phyloP scores from a whole-genome alignment of 2,113 vertebrate genomes.

The Alaudala cheleensis region DNA sequence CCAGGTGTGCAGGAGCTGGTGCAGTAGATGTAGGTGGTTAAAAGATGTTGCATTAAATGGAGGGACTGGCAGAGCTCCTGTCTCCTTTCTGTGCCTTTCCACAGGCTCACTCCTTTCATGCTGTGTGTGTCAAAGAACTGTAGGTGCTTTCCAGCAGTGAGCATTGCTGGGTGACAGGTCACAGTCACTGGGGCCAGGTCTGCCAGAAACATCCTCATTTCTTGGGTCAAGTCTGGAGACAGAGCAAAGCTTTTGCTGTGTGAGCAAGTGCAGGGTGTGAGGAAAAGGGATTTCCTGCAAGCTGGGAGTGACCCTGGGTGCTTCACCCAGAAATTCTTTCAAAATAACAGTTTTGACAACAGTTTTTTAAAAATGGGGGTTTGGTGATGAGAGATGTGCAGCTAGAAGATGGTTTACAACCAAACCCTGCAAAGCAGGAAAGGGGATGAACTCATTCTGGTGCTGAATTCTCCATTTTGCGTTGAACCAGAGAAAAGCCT shows the following conservation, averaged over 20 bases:
- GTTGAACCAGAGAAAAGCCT: not conserved
- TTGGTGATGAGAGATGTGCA: not conserved
- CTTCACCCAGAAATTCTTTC: not conserved
- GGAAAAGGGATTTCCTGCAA: not conserved
- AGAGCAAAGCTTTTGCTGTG: not conserved
- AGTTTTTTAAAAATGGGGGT: not conserved
- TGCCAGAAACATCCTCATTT: not conserved
- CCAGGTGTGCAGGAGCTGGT: not conserved
- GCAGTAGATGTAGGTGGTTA: not conserved
- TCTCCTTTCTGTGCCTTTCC: not conserved
- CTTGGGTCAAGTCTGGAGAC: not conserved
- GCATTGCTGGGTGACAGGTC: fast-evolving
- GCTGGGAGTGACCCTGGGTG: not conserved
- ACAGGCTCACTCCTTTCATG: not conserved
- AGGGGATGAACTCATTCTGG: not conserved
- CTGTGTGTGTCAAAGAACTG: not conserved
- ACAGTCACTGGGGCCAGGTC: not conserved
- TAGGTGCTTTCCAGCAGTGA: not conserved
- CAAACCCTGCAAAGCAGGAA: not conserved
- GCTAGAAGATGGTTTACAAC: not conserved
- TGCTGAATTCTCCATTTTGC: not conserved
- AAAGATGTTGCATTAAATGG: fast-evolving
- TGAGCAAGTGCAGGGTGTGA: not conserved
- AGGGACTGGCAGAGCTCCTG: not conserved
- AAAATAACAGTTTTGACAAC: not conserved